Conservation (phyloP, 2,113 vertebrate genomes). For the Anser cygnoides region DNA sequence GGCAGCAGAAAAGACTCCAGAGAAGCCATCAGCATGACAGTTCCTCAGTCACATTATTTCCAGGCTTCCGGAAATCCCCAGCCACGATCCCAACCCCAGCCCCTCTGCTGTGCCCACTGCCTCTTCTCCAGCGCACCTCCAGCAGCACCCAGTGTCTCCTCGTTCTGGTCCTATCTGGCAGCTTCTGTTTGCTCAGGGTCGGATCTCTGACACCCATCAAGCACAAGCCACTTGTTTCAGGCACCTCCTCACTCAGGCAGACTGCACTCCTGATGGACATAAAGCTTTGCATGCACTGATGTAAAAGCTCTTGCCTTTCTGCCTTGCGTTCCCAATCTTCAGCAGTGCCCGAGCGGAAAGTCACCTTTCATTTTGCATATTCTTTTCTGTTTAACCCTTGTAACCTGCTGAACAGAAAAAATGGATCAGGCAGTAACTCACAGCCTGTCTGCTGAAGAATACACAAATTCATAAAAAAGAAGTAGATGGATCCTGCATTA, state of each 20-base stretch:
- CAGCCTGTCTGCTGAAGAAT: not conserved
- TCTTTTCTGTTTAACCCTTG: not conserved
- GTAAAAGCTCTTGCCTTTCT: not conserved
- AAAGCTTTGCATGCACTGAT: slow-evolving; percentile 1
- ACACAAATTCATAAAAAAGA: not conserved
- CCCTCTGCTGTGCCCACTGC: not conserved
- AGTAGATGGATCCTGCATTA: not conserved
- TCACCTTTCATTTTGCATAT: not conserved
- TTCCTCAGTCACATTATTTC: not conserved
- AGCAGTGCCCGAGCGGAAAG: not conserved
- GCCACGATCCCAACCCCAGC: not conserved
- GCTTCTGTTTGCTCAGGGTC: not conserved
- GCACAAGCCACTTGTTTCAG: not conserved
- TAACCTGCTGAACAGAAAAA: not conserved
- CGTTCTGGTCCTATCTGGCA: not conserved
- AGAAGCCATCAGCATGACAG: not conserved
- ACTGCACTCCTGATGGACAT: not conserved
- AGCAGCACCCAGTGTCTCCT: fast-evolving
- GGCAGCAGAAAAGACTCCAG: not conserved
- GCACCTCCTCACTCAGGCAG: not conserved
- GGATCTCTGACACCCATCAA: slow-evolving; percentile 16
- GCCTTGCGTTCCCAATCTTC: not conserved
- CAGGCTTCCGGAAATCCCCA: not conserved
- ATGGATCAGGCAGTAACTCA: not conserved
- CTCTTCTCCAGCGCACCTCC: not conserved